phyloP scores from a whole-genome alignment of 2,888 invertebrate genomes.

The Eupelmus urozonus region DNA sequence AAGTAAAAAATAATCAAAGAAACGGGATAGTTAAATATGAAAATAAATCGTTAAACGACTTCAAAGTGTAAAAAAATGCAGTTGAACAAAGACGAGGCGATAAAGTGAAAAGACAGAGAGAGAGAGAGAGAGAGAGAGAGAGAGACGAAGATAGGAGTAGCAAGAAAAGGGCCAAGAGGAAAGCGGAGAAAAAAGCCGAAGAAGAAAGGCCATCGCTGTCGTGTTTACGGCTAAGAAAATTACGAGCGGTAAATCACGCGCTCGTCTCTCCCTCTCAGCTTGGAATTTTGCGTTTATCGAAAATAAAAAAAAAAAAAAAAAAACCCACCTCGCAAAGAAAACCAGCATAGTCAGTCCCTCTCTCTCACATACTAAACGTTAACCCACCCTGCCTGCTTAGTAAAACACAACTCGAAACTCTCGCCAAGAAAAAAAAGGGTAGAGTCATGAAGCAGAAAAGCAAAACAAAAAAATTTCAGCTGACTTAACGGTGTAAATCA shows the following conservation, averaged over 20 bases:
- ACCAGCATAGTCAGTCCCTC: background rate
- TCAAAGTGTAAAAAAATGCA: background rate
- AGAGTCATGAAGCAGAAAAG: background rate
- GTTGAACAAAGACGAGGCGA: conserved; percentile 3
- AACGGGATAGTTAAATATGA: no score
- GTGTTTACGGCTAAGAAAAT: conserved; percentile 58
- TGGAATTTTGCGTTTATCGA: conserved; percentile 46
- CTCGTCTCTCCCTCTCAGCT: conserved; percentile 32
- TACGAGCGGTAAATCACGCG: conserved; percentile 61
- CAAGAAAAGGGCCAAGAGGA: background rate
- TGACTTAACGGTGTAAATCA: conserved; percentile 61
- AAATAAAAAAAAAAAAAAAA: conserved; percentile 16
- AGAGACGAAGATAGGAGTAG: background rate
- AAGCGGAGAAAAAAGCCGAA: conserved; percentile 7
- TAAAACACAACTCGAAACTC: background rate
- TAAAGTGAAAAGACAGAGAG: conserved; percentile 13
- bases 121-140: background rate
- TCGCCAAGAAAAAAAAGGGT: background rate
- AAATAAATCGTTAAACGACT: no score
- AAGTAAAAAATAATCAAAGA: no score
- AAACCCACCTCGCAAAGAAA: background rate
- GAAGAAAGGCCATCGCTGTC: conserved; percentile 19
- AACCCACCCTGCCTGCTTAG: no score
- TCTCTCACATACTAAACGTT: no score
- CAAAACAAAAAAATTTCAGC: conserved; percentile 26